Base-by-base conservation (phyloP, 2,888 invertebrate genomes). In the Empis stercorea region DNA sequence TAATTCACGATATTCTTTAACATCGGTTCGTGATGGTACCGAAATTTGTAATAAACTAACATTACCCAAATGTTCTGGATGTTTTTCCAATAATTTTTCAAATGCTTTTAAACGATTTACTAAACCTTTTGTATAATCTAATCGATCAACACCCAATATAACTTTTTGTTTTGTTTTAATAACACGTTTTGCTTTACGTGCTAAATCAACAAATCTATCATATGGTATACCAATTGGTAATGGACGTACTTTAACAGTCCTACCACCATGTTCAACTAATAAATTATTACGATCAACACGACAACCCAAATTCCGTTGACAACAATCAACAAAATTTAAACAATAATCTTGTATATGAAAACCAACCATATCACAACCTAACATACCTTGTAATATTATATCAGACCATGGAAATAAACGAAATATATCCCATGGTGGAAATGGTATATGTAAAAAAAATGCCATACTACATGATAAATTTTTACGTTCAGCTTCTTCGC, bases 391-490 rank as follows among this genome's bases (percentile, higher is more conserved):
- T 27, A 94, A 74, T 47, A 94, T 84, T 71, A 92, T 92, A 67
- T 91, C 91, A n/a, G 87, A 84, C 87, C 91, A 89, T 2, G 91
- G 91, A 59, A 93, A 84, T 44, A 92, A 72, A 51, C 91, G 75
- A 67, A 88, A 91, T 55, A 92, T 89, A 61, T 93, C 93, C 87
- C 92, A 93, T 13, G 92, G 84, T 13, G 92, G 92, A 67, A 94
- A 94, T 0, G 94, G 94, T 60, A 94, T 94, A 70, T 94, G 94
- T 51, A 94, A 74, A 70, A 94, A 94, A 73, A 94, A 94, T 27
- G 89, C 92, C 53, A 93, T 70, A 63, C 88, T 87, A 61, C 82
- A 83, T 51, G 78, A 76, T 20, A 89, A 72, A 48, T 80, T 77
- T 56, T 81, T 80, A 58, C 87, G 86, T 58, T 88, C 88, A 1